phyloP scores from a whole-genome alignment of 2,888 invertebrate genomes.

The Candidula unifasciata region DNA sequence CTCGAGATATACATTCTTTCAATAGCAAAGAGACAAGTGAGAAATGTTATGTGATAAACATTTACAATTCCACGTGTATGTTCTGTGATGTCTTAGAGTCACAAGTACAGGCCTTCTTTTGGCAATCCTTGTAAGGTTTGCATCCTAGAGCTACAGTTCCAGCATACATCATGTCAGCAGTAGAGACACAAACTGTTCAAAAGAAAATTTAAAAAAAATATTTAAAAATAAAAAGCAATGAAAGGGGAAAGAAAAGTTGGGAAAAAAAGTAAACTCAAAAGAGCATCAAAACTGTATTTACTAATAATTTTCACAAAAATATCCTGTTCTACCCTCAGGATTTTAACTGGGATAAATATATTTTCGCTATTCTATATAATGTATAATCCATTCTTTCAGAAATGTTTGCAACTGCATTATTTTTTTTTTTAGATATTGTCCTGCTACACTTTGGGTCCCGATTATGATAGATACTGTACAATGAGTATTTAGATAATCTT shows the following conservation, averaged over 20 bases:
- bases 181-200: constrained; percentile 87
- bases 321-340: background rate
- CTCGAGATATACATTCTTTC: too few relatives aligned
- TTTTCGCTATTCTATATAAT: background rate
- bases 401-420: too few relatives aligned
- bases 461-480: too few relatives aligned
- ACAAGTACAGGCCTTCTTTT: constrained; percentile 89
- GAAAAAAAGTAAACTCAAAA: background rate
- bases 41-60: too few relatives aligned
- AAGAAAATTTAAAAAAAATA: background rate
- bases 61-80: background rate
- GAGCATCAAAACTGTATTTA: background rate
- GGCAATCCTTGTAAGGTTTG: constrained; percentile 90
- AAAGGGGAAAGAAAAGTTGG: background rate
- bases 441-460: too few relatives aligned
- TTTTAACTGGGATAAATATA: background rate
- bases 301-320: background rate
- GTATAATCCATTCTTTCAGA: too few relatives aligned
- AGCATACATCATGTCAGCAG: constrained; percentile 90
- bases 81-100: background rate
- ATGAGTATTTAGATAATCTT: too few relatives aligned
- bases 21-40: too few relatives aligned
- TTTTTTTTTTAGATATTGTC: too few relatives aligned
- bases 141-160: constrained; percentile 92
- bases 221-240: background rate